A percentile compares a stretch with the other conserved stretches of the same genome.
Conservation (phyloP, 2,113 vertebrate genomes). For the Poeciliopsis retropinna region DNA sequence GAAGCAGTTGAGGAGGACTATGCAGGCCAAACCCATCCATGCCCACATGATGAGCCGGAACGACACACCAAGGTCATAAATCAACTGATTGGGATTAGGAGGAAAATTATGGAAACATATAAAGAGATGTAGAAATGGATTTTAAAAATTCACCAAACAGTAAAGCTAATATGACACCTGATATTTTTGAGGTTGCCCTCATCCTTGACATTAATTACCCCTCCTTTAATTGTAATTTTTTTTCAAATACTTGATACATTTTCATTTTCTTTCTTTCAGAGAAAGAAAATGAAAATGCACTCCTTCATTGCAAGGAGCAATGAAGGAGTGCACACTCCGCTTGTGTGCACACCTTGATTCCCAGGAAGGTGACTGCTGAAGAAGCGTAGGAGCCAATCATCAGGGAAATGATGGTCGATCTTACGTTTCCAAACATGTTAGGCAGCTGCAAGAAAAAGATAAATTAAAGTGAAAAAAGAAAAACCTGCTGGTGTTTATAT, state of each 20-base stretch:
- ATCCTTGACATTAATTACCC: no score
- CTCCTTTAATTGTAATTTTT: no score
- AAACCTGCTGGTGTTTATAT: not conserved
- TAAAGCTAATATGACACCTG: not conserved
- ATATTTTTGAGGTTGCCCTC: not conserved
- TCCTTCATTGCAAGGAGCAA: no score
- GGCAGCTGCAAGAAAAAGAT: slow-evolving; percentile 57
- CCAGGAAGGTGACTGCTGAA: slow-evolving; percentile 78
- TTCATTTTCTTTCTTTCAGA: not conserved
- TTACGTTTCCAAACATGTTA: slow-evolving; percentile 78
- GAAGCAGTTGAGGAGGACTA: slow-evolving; percentile 88
- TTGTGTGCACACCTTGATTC: slow-evolving; percentile 64
- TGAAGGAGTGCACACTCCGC: no score
- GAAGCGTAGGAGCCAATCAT: slow-evolving; percentile 80
- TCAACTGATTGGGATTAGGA: slow-evolving; percentile 75
- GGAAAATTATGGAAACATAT: not conserved
- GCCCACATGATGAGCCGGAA: slow-evolving; percentile 86
- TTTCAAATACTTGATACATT: not conserved
- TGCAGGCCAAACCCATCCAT: slow-evolving; percentile 84
- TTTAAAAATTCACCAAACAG: not conserved
- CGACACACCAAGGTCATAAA: slow-evolving; percentile 84
- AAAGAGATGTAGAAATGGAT: not conserved
- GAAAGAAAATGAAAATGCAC: no score
- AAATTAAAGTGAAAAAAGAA: not conserved
- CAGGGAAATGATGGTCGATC: slow-evolving; percentile 74